Base-by-base conservation (phyloP, 2,888 invertebrate species). In the Xestia sexstrigata region DNA sequence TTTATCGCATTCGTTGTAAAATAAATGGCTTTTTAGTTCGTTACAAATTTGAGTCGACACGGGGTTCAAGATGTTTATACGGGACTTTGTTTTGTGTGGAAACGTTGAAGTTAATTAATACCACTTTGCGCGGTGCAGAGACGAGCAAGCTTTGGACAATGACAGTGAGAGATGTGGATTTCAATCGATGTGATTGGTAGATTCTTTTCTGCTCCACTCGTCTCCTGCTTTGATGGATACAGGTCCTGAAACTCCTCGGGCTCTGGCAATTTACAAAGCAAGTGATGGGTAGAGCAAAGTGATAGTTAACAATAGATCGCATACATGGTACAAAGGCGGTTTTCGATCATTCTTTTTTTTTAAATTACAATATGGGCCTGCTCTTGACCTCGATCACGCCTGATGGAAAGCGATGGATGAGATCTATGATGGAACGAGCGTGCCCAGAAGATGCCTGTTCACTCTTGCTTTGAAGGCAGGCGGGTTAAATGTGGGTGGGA, bases 21-120 rank as follows among this genome's bases (percentile, higher is more conserved):
- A 91, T 91, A 91, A 92, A 92, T 90, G 88, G 87, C 88, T 90
- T 91, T 91, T 92, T 91, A 92, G 91, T 91, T 89, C 87, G 88
- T 90, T 86, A 83, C 91, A 89, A 90, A 92, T 92, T 91, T 70
- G 74, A 77, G 72, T 67, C 47, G 52, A 86, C 74, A 26, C 67
- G 42, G 58, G 30, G 62, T 20, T 71, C 20, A 35, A 58, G 39
- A 26, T 26, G 13, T 52, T 58, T 15, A 86, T 30, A 86, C 76
- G 76, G 55, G 13, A 0, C 3, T 0, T 23, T 30, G 20, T 65
- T 66, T 52, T 65, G n/a, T 1, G 0, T 5, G 7, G 9, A 17
- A 63, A 55, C 62, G 52, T 52, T 39, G 20, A 23, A 17, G 17
- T 42, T 49, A 35, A 35, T 35, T 5, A 55, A 35, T 35, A 35